Percentiles rank a stretch among this genome's conserved stretches.
Conservation (phyloP, 2,113 vertebrate genomes). For the Egretta garzetta region DNA sequence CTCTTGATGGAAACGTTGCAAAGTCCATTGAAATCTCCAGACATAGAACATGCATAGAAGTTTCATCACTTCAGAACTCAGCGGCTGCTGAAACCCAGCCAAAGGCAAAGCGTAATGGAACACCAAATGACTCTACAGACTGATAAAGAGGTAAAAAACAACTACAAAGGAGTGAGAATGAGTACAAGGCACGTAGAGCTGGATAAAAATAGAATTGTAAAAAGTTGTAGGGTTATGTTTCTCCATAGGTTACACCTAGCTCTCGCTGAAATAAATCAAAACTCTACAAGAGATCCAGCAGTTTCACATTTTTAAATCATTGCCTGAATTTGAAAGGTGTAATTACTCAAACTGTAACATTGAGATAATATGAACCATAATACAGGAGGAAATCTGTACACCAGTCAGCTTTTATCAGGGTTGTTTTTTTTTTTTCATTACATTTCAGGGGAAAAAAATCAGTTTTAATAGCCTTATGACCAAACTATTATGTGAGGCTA, state of each 20-base stretch:
- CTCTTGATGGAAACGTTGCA: slow-evolving; percentile 21
- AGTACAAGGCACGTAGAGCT: background rate
- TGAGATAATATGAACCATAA: background rate
- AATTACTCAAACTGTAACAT: background rate
- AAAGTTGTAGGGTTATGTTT: background rate
- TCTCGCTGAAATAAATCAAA: background rate
- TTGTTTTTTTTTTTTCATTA: background rate
- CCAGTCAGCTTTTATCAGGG: background rate
- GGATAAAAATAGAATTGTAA: background rate
- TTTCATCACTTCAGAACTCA: background rate
- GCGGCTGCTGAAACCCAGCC: background rate
- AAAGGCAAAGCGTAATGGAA: background rate
- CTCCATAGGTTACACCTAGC: background rate
- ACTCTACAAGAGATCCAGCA: background rate
- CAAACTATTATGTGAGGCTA: background rate
- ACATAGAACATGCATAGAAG: background rate
- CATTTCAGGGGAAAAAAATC: background rate
- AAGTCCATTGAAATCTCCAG: slow-evolving; percentile 25
- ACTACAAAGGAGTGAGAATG: background rate
- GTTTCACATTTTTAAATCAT: background rate
- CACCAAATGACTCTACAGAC: background rate
- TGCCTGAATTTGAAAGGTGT: background rate
- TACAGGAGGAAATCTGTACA: background rate
- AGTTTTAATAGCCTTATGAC: background rate
- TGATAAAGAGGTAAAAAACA: slow-evolving; percentile 69